Base-by-base conservation (phyloP, 2,888 invertebrate genomes). In the Conchocele bisecta region DNA sequence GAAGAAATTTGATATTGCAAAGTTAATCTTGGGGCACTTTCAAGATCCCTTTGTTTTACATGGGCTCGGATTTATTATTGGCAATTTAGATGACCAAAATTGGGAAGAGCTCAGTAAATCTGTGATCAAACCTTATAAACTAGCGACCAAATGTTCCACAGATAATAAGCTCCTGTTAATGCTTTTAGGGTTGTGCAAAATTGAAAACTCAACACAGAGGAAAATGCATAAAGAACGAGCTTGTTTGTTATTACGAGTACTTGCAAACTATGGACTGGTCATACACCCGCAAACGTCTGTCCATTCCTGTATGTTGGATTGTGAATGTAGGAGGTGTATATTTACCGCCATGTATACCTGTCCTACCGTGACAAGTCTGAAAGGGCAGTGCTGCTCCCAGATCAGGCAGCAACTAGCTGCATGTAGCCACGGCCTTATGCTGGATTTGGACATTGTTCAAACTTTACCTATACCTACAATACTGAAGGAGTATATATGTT, bases 321-420 rank as follows among this genome's bases (percentile, higher is more conserved):
- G 70, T 60, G 46, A 59, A 24, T 71, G 70, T 39, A 53, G 70
- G 20, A 59, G 48, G 20, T 42, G 59, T 54, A 71, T 71, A n/a
- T 71, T 71, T 31, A 65, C 64, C 9, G 59, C 65, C 5, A n/a
- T 59, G 20, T 54, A 65, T 54, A 60, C 41, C 2, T 20, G 17
- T n/a, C 51, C 57, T 15, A 7, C 48, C 20, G 60, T 71, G 22
- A 44, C 70, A 1, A 42, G 58, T 29, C 46, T 71, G 13, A 71
- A 65, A 41, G 64, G 48, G 17, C 64, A 59, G 26, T 59, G 70
- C 20, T 71, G 70, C 31, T 71, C 70, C 35, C 58, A 58, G 26
- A 65, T 71, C 20, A 59, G 70, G 33, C 70, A 71, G 37, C n/a
- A 37, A 33, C 24, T 71, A 17, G 41, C 7, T 20, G 29, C 13